These are phyloP conservation scores for Pavo muticus DNA, from an alignment of 2,113 vertebrate genomes.

Conservation along the genomic window DNA sequence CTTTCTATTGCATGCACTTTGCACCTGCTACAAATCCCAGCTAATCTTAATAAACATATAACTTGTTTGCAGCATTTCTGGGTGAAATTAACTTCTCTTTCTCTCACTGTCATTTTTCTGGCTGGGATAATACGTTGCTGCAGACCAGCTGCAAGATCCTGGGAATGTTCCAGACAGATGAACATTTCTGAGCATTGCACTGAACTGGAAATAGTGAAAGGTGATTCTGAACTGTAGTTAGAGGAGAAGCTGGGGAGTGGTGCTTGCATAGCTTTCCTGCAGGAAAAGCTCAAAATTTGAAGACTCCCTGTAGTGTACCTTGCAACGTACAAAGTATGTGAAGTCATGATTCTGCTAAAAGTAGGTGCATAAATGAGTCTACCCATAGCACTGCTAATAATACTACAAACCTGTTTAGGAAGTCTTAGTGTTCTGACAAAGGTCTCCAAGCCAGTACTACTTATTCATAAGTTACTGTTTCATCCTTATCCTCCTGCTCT, in stretches of 20 bases:
- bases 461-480: not conserved
- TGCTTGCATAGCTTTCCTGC: rapidly evolving
- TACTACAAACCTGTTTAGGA: rapidly evolving
- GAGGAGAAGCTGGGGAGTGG: not conserved
- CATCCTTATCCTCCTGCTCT: not conserved
- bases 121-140: not conserved
- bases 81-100: slow-evolving; percentile 10
- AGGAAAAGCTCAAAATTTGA: not conserved
- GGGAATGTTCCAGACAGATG: not conserved
- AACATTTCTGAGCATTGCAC: not conserved
- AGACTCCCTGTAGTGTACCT: not conserved
- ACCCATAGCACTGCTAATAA: not conserved
- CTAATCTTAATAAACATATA: not conserved
- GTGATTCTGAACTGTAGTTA: not conserved
- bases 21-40: not conserved
- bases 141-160: slow-evolving; percentile 14
- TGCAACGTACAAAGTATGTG: not conserved
- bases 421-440: not conserved
- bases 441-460: not conserved
- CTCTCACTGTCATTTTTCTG: slow-evolving; percentile 5
- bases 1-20: not conserved
- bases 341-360: not conserved
- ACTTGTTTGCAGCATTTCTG: not conserved
- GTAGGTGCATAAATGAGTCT: not conserved
- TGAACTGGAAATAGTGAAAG: not conserved